Base-by-base conservation (phyloP, 2,797 vertebrate species). In the Spondyliosoma cantharus region DNA sequence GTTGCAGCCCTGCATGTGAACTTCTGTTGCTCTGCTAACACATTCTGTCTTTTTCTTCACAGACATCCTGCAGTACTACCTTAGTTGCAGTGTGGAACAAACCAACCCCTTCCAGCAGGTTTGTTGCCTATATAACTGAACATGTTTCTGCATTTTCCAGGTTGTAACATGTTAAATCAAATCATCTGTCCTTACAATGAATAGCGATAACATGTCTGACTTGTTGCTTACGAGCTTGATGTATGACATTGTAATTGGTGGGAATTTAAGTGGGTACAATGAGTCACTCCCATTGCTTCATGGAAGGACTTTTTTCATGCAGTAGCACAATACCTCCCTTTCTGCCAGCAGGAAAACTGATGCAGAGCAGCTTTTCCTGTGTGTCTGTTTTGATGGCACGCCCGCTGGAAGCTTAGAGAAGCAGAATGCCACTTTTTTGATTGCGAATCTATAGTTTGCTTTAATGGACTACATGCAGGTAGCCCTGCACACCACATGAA, bases 31-130 rank as follows among this genome's bases (percentile, higher is more conserved):
- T 68, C 29, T 76, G 12, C 22, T 78, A 15, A 79, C 37, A 25
- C 12, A 0, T 67, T 64, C 5, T 59, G 3, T 20, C 60, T 3
- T 70, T 2, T 52, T 76, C 62, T 76, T 73, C 42, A 0, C 93
- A 99, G 98, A 97, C 61, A 97, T 94, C 75, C 91, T 99, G 71
- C 95, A 94, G 80, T 97, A 99, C 93, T 99, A 98, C 88, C 94
- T 99, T 7, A 93, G 92, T 73, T 99, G 98, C 83, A 95, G 90
- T 25, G 80, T 95, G 81, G 96, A 94, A 1, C 95, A 96, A 74
- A 82, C 93, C 76, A 99, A 98, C 92, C 98, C 98, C 67, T 99
- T 98, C 92, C 98, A 99, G 90, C 98, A 99, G 93, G 93, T 94
- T 84, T 54, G 93, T 89, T 68, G 42, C 17, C 29, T 58, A 24